Base-by-base conservation (phyloP, 2,888 invertebrate genomes). In the Hypolimnas misippus region DNA sequence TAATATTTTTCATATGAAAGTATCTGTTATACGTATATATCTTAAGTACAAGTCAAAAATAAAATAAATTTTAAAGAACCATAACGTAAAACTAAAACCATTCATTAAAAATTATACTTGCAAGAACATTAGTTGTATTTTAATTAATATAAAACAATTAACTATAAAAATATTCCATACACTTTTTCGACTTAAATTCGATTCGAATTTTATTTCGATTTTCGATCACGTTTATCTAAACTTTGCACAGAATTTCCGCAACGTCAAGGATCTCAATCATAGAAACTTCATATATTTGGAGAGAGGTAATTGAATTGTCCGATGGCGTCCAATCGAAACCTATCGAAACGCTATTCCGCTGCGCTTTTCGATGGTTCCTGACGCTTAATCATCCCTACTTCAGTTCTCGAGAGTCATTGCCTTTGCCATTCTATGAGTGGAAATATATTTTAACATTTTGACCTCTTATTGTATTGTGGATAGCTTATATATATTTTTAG, bases 231-330 rank as follows among this genome's bases (percentile, higher is more conserved):
- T 2, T 19, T 19, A 12, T 44, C 44, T 10, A 21, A 21, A 10
- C 19, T 4, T 46, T 1, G 46, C 4, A 12, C 5, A 19, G 7
- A 25, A 10, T 25, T n/a, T n/a, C n/a, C 7, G 0, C 1, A 25
- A 29, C 4, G n/a, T 6, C 49, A 14, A 25, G 2, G 35, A 25
- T 12, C 17, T 12, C 17, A 3, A 19, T 56, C 10, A 35, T 57
- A 31, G 49, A 21, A 12, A 19, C 21, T n/a, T 49, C 57, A 31
- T 42, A 50, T 21, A 31, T 50, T 17, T 16, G 16, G 25, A 12
- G 16, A 35, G 42, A 52, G 56, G 38, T 65, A 66, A 69, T 68
- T 66, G 65, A 69, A 69, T 66, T 65, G 59, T 62, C 63, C 40
- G 58, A 42, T 65, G 57, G 56, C 53, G 42, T 67, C 54, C 60